Evolutionary conservation across 2,797 vertebrate genomes (phyloP), one percentile per base, ranked within the genome.

Genomic region (Hyperoplus immaculatus): DNA sequence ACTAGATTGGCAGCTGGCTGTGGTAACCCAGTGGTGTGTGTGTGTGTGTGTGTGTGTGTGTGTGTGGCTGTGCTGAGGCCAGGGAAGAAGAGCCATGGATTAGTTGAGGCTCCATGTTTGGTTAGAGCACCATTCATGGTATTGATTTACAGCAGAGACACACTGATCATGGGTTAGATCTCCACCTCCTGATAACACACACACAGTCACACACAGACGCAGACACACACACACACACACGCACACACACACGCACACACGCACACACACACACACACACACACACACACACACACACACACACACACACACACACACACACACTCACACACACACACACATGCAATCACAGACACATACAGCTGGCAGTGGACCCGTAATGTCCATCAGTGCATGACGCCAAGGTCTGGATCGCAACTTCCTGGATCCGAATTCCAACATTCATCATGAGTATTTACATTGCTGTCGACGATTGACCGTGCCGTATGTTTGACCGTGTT

Each of bases 61-160:
- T 45, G 59, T 74, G 60, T 39, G 58, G 76, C 84, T 78, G 69
- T 42, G 74, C 72, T 55, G 74, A 76, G 67, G 70, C 54, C 6
- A 79, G 64, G 29, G 29, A 29, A 29, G 69, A 74, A 82, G 69
- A 85, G 73, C 69, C 78, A 54, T 62, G 79, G 87, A 87, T 86
- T 86, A 88, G 57, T 68, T 64, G 86, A 83, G 58, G 81, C 82
- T 86, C 68, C 68, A 43, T 89, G 88, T 90, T 92, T 91, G 67
- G 66, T 78, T 89, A 89, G 76, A 13, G 47, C 70, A 56, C 81
- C 84, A 85, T 91, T 90, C 86, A 89, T 49, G 47, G 71, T 74
- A 84, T 47, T 87, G 82, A 80, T 74, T 77, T 86, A 78, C 81
- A 84, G 68, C 78, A 83, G 69, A 85, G 71, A 69, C 70, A 72